phyloP scores from a whole-genome alignment of 1,140 invertebrate genomes.

The Drosophila pachea region DNA sequence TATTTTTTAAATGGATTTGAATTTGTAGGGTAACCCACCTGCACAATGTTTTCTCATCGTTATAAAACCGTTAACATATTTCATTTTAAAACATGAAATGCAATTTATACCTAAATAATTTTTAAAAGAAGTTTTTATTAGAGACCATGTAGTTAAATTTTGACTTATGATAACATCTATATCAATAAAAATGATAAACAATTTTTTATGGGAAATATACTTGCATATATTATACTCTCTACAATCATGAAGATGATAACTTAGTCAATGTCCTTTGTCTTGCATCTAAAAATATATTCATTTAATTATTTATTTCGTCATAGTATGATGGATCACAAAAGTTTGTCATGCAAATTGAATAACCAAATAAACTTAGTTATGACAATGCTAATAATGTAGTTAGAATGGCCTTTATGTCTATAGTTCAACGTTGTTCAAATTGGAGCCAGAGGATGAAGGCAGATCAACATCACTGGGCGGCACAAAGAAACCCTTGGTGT shows the following conservation, averaged over 20 bases:
- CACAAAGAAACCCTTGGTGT: constrained; percentile 87
- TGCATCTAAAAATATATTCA: too few species aligned
- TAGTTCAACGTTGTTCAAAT: constrained; percentile 83
- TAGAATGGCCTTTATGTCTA: constrained; percentile 34
- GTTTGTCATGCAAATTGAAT: constrained; percentile 29
- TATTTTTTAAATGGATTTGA: constrained; percentile 54
- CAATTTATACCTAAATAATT: too few species aligned
- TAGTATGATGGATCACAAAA: constrained; percentile 48
- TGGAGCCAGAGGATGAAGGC: constrained; percentile 85
- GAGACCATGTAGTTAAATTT: too few species aligned
- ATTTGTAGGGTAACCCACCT: constrained; percentile 61
- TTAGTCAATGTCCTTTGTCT: too few species aligned
- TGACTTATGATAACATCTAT: too few species aligned
- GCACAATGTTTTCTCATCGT: constrained; percentile 16
- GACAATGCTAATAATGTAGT: constrained; percentile 3
- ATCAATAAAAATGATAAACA: too few species aligned
- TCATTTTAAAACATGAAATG: constrained; percentile 39
- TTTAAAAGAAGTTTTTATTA: too few species aligned
- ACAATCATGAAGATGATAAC: too few species aligned
- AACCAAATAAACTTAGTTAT: constrained; percentile 43
- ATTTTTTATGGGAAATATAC: too few species aligned
- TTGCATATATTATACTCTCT: too few species aligned
- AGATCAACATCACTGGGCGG: constrained; percentile 83
- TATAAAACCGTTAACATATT: constrained; percentile 56
- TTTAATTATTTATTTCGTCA: constrained; percentile 18